Conservation (phyloP, 2,888 invertebrate genomes). For the Biston betularia region DNA sequence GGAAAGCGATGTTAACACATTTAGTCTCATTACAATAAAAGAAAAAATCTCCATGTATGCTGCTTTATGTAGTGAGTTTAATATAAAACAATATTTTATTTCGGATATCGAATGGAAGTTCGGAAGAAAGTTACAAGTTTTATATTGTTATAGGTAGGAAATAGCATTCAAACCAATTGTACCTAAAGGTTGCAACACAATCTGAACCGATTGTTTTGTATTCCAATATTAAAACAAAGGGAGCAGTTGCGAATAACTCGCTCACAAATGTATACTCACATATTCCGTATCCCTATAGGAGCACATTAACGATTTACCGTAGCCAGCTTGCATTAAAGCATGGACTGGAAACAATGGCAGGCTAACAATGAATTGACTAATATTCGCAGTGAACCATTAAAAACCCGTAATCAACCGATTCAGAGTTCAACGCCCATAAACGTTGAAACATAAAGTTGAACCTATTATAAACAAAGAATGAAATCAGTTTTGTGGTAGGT, state of each 20-base stretch:
- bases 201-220: constrained; percentile 18
- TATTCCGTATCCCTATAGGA: constrained; percentile 22
- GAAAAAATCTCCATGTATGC: too few species aligned
- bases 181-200: constrained; percentile 10
- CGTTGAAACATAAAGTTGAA: constrained; percentile 72
- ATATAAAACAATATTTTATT: too few species aligned
- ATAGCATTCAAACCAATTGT: not conserved
- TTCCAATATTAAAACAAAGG: constrained; percentile 25
- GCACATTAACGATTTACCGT: constrained; percentile 45
- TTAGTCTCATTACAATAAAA: too few species aligned
- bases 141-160: too few species aligned
- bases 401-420: constrained; percentile 80
- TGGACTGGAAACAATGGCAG: constrained; percentile 53
- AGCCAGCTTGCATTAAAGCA: constrained; percentile 36
- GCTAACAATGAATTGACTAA: constrained; percentile 70
- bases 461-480: constrained; percentile 82
- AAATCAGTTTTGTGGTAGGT: constrained; percentile 77
- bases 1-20: too few species aligned
- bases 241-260: constrained; percentile 24
- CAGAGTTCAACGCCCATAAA: constrained; percentile 78
- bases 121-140: too few species aligned
- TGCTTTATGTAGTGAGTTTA: too few species aligned
- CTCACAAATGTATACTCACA: constrained; percentile 1
- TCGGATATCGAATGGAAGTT: too few species aligned
- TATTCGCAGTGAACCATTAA: constrained; percentile 75